Evolutionary conservation across 2,888 invertebrate species (phyloP).

Genomic region (Cryptocephalus primarius): DNA sequence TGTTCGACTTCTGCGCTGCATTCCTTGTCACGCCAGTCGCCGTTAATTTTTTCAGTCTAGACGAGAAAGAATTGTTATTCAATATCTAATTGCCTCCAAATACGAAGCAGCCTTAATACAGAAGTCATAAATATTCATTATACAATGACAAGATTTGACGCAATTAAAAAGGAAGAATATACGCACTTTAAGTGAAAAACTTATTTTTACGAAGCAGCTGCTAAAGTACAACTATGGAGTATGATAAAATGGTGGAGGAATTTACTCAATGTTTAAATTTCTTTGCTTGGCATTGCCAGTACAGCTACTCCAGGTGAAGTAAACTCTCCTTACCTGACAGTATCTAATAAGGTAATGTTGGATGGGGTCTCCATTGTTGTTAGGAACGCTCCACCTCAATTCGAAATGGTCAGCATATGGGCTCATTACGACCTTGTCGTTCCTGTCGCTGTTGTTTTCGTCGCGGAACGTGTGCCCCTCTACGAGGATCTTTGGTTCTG

Average conservation of each 20-base stretch:
- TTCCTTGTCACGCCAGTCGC: conserved; percentile 49
- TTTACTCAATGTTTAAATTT: too few relatives aligned
- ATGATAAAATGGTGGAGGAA: too few relatives aligned
- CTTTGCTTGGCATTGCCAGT: too few relatives aligned
- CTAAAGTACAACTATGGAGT: too few relatives aligned
- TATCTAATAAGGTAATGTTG: conserved; percentile 70
- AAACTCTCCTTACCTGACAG: conserved; percentile 58
- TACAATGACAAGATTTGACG: too few relatives aligned
- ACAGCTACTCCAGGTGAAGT: too few relatives aligned
- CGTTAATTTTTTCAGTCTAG: conserved; percentile 56
- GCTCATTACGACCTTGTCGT: conserved; percentile 44
- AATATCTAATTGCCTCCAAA: too few relatives aligned
- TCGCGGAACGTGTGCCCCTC: conserved; percentile 29
- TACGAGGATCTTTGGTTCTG: conserved; percentile 54
- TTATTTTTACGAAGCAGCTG: too few relatives aligned
- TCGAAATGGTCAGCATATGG: conserved; percentile 70
- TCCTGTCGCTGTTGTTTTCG: conserved; percentile 35
- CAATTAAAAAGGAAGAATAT: too few relatives aligned
- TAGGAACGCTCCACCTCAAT: conserved; percentile 73
- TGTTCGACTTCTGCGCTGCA: conserved; percentile 51
- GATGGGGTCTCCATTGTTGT: conserved; percentile 83
- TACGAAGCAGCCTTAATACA: too few relatives aligned
- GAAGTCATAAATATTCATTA: too few relatives aligned
- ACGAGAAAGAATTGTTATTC: conserved; percentile 3
- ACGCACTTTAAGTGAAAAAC: too few relatives aligned